Base-by-base conservation (phyloP, 2,888 invertebrate species). In the Drosophila greeni region DNA sequence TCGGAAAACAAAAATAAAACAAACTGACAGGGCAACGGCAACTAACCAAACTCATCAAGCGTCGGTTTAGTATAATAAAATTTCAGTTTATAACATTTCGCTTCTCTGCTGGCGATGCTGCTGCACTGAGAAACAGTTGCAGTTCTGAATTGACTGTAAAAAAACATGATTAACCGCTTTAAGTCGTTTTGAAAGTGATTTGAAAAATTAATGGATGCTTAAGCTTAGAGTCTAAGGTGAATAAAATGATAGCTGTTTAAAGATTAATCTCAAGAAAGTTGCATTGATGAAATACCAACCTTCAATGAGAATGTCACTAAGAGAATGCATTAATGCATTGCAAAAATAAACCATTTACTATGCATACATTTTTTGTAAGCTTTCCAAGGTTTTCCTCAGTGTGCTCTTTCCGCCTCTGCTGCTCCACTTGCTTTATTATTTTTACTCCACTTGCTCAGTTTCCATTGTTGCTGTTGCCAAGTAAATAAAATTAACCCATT, bases 41-140 rank as follows among this genome's bases (percentile, higher is more conserved):
- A 73, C 84, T 84, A 84, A 80, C 80, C 79, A 70, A 84, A 85
- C 80, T 83, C 84, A 85, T 81, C 85, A 84, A 81, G 78, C 84
- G 78, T 74, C 82, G 84, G 78, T 83, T 81, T 85, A 85, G 83
- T 82, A 82, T 85, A 82, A 82, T 85, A 84, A 83, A 82, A 85
- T 75, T 85, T 85, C 84, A 84, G 84, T 78, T 81, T 85, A 83
- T 74, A 85, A 81, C 82, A 84, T 82, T 79, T 79, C 64, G 68
- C 49, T 62, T 66, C 62, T 66, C 70, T 33, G 45, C 54, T 40
- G 40, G 36, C 34, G 36, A 45, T 29, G 55, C 61, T 49, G 34
- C 5, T 48, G 51, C 71, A 29, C 40, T 51, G 59, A 11, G 24
- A 24, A 45, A 36, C 1, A n/a, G 11, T 2, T 42, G 26, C n/a